phyloP scores from a whole-genome alignment of 2,888 invertebrate genomes.

The Heliconius erato region DNA sequence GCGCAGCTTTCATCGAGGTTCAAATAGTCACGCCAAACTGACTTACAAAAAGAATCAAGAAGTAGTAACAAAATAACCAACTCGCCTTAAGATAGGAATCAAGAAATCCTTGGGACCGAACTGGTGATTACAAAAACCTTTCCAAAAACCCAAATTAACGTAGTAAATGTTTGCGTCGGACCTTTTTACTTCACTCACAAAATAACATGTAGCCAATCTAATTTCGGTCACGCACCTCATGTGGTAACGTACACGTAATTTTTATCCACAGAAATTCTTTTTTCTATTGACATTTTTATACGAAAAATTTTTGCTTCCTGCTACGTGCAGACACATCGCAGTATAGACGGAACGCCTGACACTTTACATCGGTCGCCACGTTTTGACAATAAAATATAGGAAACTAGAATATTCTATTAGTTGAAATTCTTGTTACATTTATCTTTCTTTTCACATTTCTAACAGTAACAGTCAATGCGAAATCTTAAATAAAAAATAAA shows the following conservation, averaged over 20 bases:
- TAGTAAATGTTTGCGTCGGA: constrained; percentile 13
- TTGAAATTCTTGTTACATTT: neutral
- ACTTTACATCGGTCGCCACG: constrained; percentile 8
- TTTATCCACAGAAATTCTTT: constrained; percentile 6
- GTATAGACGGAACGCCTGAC: neutral
- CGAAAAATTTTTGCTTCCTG: constrained; percentile 3
- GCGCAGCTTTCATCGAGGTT: constrained; percentile 7
- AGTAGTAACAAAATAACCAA: constrained; percentile 40
- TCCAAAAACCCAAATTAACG: constrained; percentile 21
- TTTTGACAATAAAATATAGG: constrained; percentile 9
- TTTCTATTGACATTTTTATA: constrained; percentile 11
- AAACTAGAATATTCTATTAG: constrained; percentile 15
- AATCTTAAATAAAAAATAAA: neutral
- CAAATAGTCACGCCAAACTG: constrained; percentile 26
- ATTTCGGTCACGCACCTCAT: constrained; percentile 40
- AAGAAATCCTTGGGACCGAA: constrained; percentile 16
- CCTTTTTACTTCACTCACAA: constrained; percentile 25
- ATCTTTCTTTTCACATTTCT: neutral
- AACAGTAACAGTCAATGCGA: neutral
- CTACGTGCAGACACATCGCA: constrained; percentile 13
- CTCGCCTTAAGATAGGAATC: constrained; percentile 32
- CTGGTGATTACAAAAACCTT: constrained; percentile 19
- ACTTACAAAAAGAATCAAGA: constrained; percentile 31
- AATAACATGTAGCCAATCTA: constrained; percentile 20
- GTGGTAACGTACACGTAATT: constrained; percentile 27